Evolutionary conservation across 2,113 vertebrate genomes (phyloP).

Genomic region (Platysternon megacephalum): DNA sequence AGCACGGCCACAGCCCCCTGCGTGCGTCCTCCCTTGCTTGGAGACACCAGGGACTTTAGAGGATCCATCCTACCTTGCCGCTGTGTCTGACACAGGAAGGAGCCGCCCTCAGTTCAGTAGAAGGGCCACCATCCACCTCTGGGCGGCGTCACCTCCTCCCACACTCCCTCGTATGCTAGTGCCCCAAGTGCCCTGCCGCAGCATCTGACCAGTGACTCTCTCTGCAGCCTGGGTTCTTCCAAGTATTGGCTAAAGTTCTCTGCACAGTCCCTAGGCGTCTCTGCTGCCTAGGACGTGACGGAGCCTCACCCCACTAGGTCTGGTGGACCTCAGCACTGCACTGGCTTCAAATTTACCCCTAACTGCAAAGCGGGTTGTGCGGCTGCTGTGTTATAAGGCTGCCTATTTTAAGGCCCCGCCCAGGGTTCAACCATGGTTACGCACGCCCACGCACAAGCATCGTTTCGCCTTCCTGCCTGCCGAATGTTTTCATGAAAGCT

Average conservation of each 20-base stretch:
- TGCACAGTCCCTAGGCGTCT: neutral
- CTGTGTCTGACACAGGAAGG: neutral
- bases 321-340: neutral
- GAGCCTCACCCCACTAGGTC: neutral
- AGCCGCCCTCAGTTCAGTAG: neutral
- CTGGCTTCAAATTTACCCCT: neutral
- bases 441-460: neutral
- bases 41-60: neutral
- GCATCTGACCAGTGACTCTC: neutral
- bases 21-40: neutral
- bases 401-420: neutral
- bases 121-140: neutral
- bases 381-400: too few species aligned
- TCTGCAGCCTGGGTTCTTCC: neutral
- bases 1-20: neutral
- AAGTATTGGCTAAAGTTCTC: neutral
- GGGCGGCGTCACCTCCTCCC: neutral
- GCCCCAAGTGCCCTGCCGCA: too few species aligned
- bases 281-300: neutral
- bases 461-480: neutral
- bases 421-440: neutral
- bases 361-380: neutral
- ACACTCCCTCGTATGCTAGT: neutral
- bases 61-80: too few species aligned
- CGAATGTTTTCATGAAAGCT: neutral